Conservation (phyloP, 1,140 invertebrate species). For the Drosophila fuyamai region DNA sequence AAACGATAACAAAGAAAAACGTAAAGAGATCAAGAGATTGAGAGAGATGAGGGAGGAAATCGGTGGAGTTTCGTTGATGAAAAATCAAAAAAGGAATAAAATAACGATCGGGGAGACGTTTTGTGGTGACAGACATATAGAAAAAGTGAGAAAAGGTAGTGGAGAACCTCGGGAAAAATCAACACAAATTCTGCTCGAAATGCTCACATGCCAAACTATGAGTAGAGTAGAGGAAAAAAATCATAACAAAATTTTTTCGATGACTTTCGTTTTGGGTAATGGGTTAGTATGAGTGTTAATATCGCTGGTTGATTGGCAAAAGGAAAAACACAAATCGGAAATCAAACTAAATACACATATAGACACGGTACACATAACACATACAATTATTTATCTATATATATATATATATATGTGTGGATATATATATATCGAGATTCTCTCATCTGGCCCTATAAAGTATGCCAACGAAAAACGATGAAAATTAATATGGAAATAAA, state of each 20-base stretch:
- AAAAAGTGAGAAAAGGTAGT: slow-evolving; percentile 25
- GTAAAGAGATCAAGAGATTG: slow-evolving; percentile 20
- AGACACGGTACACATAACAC: slow-evolving; percentile 84
- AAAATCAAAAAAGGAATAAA: slow-evolving; percentile 33
- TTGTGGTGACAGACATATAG: slow-evolving; percentile 44
- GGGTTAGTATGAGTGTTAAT: slow-evolving; percentile 75
- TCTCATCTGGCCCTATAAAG: slow-evolving; percentile 52
- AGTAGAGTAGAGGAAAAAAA: slow-evolving; percentile 10
- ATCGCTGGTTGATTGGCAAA: slow-evolving; percentile 62
- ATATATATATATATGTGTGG: slow-evolving; percentile 49
- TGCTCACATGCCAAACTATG: slow-evolving; percentile 36
- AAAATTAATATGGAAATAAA: slow-evolving; percentile 47
- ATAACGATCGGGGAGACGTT: slow-evolving; percentile 42
- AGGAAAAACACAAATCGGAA: slow-evolving; percentile 58
- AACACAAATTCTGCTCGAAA: slow-evolving; percentile 16
- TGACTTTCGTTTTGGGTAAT: slow-evolving; percentile 51
- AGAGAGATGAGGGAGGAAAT: slow-evolving; percentile 25
- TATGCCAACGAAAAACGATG: slow-evolving; percentile 45
- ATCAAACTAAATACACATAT: slow-evolving; percentile 84
- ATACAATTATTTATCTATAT: slow-evolving; percentile 60
- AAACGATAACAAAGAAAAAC: slow-evolving; percentile 49
- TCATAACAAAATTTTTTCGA: slow-evolving; percentile 18
- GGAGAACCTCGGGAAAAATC: slow-evolving; percentile 23
- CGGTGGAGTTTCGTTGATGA: slow-evolving; percentile 33
- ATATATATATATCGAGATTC: slow-evolving; percentile 63